Conservation (phyloP, 2,888 invertebrate genomes). For the Ypsolopha sequella region DNA sequence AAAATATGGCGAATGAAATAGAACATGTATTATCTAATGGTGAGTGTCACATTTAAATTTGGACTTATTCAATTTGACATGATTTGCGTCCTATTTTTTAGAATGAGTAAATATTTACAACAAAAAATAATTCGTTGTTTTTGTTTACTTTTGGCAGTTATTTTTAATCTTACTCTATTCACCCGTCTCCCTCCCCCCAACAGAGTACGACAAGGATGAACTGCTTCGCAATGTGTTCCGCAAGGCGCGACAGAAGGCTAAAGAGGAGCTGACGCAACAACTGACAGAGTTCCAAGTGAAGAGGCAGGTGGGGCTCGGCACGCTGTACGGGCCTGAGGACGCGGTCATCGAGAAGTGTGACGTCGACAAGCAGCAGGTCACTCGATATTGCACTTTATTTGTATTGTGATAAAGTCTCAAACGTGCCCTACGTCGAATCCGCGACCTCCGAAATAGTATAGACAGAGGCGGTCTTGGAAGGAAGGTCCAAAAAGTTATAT, state of each 20-base stretch:
- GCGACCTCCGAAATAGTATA: too few relatives aligned
- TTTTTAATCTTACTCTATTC: too few relatives aligned
- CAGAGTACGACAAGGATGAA: conserved; percentile 91
- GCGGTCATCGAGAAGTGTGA: conserved; percentile 82
- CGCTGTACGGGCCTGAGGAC: conserved; percentile 91
- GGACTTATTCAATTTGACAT: not conserved
- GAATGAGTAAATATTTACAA: too few relatives aligned
- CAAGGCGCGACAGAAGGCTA: conserved; percentile 87
- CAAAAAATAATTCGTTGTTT: not conserved
- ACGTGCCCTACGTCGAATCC: too few relatives aligned
- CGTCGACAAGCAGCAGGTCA: conserved; percentile 82
- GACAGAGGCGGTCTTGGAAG: too few relatives aligned
- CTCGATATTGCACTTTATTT: not conserved
- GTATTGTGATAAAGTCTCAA: too few relatives aligned
- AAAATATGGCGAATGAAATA: conserved; percentile 90
- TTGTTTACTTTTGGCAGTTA: not conserved
- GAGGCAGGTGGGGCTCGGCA: conserved; percentile 89
- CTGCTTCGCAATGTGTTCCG: conserved; percentile 89
- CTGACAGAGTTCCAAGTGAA: conserved; percentile 90
- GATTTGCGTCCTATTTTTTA: too few relatives aligned
- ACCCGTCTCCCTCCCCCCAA: not conserved
- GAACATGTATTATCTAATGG: conserved; percentile 84
- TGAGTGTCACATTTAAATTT: conserved; percentile 17
- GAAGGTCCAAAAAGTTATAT: too few relatives aligned
- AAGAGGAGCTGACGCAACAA: conserved; percentile 84